Base-by-base conservation (phyloP, 2,797 vertebrate genomes). In the Luscinia megarhynchos region DNA sequence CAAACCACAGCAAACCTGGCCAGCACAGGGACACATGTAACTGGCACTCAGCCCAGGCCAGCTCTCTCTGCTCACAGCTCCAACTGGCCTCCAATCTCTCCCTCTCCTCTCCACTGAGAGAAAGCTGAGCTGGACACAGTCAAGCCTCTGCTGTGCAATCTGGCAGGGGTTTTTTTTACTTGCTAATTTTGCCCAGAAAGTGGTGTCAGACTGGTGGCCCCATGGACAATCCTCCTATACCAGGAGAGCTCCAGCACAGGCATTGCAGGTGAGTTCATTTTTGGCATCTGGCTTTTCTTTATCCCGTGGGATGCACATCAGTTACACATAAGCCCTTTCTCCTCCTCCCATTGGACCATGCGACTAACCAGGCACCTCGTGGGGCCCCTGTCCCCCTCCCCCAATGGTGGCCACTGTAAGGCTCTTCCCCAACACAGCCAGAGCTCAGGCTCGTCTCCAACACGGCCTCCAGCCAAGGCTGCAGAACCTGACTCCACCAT, bases 361-460 rank as follows among this genome's bases (percentile, higher is more conserved):
- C 36, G 53, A 36, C 67, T 57, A 3, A 21, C 20, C 46, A 59
- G 58, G 22, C 38, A 11, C 32, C 19, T 21, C 38, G 27, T 10
- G 0, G 0, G 54, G 36, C 1, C 46, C 57, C 27, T 66, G 30
- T 68, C 53, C n/a, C 40, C 57, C 34, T 16, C 30, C 23, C 19
- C 1, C 10, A 1, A 1, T 0, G 4, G 68, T 18, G 26, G 24
- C 59, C 50, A 36, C 1, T 0, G 22, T 61, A 4, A 0, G 20
- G 43, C 16, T 32, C 50, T 40, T 41, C 11, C 14, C 41, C 55
- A 32, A 10, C 4, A 22, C 23, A 27, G 30, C 53, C 12, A 2
- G 24, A 64, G 50, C 23, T 72, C 7, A 0, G 26, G 50, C 15
- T 24, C 36, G 21, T 40, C n/a, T 17, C 40, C 63, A 27, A 34